A percentile compares a stretch with the other conserved stretches of the same genome.
Conservation (phyloP, 2,113 vertebrate species). For the Datnioides undecimradiatus region DNA sequence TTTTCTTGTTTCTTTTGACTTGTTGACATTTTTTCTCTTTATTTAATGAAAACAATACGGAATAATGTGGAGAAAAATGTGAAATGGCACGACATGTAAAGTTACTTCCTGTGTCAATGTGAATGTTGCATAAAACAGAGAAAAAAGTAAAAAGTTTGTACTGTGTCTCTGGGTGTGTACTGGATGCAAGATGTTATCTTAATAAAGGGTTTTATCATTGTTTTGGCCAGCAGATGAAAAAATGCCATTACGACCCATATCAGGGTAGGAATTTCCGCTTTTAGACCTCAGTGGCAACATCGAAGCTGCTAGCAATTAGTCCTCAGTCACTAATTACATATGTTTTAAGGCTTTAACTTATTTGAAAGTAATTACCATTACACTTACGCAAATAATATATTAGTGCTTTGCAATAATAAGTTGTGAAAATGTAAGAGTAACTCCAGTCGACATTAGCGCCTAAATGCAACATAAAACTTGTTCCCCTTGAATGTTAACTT, state of each 20-base stretch:
- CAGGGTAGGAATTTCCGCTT: neutral
- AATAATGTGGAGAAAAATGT: too few species aligned
- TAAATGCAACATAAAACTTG: neutral
- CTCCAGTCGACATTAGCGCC: neutral
- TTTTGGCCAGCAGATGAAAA: neutral
- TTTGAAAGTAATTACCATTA: too few species aligned
- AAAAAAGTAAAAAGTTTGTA: neutral
- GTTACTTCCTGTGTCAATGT: too few species aligned
- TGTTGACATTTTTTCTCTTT: too few species aligned
- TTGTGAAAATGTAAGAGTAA: rapidly evolving
- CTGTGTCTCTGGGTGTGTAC: too few species aligned
- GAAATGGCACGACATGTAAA: too few species aligned
- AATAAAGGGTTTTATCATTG: neutral
- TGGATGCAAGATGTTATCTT: neutral
- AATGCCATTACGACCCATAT: neutral
- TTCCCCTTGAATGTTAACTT: constrained; percentile 45
- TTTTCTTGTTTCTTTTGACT: too few species aligned
- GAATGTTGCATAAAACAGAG: neutral
- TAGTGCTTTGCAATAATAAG: neutral
- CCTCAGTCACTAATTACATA: neutral
- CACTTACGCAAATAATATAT: too few species aligned
- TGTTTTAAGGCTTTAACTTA: neutral
- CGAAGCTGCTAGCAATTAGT: neutral
- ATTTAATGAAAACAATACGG: neutral
- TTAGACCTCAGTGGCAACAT: neutral